A percentile compares a stretch with the other conserved stretches of the same genome.
These are phyloP conservation scores for Ormyrus labotus DNA, from an alignment of 2,888 invertebrate genomes.

Conservation along the genomic window DNA sequence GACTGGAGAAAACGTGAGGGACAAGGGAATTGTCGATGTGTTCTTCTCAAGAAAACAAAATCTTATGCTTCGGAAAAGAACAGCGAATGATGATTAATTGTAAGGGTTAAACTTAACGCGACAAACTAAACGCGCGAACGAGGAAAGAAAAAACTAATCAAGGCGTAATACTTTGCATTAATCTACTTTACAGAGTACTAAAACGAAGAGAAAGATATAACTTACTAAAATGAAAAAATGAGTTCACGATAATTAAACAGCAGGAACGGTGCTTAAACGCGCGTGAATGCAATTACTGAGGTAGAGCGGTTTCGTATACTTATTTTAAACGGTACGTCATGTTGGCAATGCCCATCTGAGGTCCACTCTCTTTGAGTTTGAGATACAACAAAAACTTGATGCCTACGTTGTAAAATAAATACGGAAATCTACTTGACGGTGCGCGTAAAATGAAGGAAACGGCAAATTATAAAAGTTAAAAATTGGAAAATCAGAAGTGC, in stretches of 20 bases:
- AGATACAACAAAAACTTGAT: background rate
- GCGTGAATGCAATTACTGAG: constrained; percentile 61
- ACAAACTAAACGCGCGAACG: constrained; percentile 14
- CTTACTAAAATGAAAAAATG: constrained; percentile 18
- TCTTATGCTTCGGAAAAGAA: background rate
- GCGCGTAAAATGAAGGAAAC: background rate
- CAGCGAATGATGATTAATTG: background rate
- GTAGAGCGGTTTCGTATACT: constrained; percentile 71
- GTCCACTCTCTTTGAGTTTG: constrained; percentile 25
- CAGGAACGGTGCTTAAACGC: constrained; percentile 27
- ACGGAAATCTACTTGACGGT: background rate
- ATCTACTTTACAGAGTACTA: constrained; percentile 8
- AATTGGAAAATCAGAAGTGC: background rate
- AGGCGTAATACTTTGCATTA: constrained; percentile 49
- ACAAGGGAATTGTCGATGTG: constrained; percentile 42
- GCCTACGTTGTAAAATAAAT: constrained; percentile 7
- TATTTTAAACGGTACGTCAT: constrained; percentile 58
- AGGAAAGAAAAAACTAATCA: constrained; percentile 6
- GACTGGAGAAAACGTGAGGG: constrained; percentile 41
- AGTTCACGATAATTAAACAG: constrained; percentile 32
- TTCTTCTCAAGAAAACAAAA: constrained; percentile 33
- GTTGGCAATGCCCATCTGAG: constrained; percentile 55
- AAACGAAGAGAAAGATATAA: constrained; percentile 26
- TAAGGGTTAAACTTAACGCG: constrained; percentile 17
- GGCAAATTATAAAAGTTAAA: background rate